Evolutionary conservation across 2,797 vertebrate genomes (phyloP).

Genomic region (Pipistrellus pipistrellus): DNA sequence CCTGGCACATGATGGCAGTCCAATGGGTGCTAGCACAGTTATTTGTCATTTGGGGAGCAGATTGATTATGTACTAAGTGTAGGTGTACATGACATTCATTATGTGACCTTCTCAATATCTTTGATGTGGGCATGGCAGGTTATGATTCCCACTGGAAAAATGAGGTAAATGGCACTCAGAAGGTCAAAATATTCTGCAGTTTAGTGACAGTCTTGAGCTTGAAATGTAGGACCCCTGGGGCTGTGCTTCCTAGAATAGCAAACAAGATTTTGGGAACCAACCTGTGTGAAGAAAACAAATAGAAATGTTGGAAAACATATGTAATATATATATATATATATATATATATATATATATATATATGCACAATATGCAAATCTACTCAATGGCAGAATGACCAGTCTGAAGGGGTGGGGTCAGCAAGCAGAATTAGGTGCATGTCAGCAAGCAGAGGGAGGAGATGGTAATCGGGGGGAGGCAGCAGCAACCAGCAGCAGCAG

Average conservation of each 20-base stretch:
- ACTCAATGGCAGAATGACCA: no score
- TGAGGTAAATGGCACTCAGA: conserved; percentile 34
- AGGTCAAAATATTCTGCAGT: background rate
- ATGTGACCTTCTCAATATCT: background rate
- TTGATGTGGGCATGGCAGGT: background rate
- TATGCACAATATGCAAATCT: no score
- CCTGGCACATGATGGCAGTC: background rate
- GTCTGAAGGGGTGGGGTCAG: no score
- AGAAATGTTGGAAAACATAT: background rate
- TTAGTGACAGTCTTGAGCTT: background rate
- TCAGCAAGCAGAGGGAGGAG: no score
- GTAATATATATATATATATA: no score
- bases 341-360: no score
- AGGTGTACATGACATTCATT: background rate
- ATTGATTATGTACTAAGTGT: background rate
- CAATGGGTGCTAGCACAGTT: background rate
- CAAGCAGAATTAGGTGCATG: no score
- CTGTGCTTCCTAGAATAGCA: background rate
- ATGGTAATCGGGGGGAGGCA: no score
- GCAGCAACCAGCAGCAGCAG: no score
- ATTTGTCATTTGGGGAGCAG: background rate
- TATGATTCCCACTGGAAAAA: background rate
- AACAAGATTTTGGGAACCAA: background rate
- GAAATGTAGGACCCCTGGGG: background rate
- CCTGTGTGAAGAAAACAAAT: background rate